These are phyloP conservation scores for Eidolon dupreanum DNA, from an alignment of 2,797 vertebrate genomes.

Conservation along the genomic window DNA sequence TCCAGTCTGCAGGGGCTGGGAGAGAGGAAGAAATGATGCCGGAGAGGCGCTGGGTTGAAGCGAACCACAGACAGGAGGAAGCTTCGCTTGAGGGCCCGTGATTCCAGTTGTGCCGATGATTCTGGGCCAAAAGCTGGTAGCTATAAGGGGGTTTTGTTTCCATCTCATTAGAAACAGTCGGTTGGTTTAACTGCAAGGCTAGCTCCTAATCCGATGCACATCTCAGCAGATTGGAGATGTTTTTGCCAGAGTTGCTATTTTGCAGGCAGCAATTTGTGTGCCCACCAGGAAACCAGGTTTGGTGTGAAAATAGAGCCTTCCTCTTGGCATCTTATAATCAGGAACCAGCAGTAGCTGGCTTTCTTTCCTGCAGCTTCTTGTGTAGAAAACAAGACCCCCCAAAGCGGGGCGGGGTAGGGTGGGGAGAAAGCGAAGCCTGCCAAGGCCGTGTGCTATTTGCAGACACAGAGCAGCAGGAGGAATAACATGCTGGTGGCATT, in stretches of 20 bases:
- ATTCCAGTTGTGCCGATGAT: neutral
- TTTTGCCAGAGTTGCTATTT: constrained; percentile 70
- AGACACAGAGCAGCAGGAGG: neutral
- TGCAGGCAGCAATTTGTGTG: constrained; percentile 75
- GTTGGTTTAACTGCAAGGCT: constrained; percentile 27
- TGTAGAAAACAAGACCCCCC: neutral
- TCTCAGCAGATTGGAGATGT: constrained; percentile 56
- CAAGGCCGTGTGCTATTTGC: neutral
- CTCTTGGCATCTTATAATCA: neutral
- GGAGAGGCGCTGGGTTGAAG: neutral
- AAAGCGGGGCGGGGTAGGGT: too few relatives aligned
- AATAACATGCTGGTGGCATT: rapidly evolving
- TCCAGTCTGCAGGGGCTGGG: neutral
- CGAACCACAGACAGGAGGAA: neutral
- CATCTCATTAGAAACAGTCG: constrained; percentile 51
- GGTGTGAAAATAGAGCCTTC: constrained; percentile 72
- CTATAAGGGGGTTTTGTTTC: constrained; percentile 48
- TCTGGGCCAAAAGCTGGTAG: neutral
- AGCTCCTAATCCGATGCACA: constrained; percentile 15
- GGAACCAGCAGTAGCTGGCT: constrained; percentile 6
- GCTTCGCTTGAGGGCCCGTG: neutral
- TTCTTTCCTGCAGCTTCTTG: neutral
- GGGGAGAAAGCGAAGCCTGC: neutral
- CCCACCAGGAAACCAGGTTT: constrained; percentile 78
- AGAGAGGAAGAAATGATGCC: neutral